Percentiles rank a stretch among this genome's conserved stretches.
These are phyloP conservation scores for Pachliopta kotzebuea DNA, from an alignment of 2,888 invertebrate genomes.

Conservation along the genomic window DNA sequence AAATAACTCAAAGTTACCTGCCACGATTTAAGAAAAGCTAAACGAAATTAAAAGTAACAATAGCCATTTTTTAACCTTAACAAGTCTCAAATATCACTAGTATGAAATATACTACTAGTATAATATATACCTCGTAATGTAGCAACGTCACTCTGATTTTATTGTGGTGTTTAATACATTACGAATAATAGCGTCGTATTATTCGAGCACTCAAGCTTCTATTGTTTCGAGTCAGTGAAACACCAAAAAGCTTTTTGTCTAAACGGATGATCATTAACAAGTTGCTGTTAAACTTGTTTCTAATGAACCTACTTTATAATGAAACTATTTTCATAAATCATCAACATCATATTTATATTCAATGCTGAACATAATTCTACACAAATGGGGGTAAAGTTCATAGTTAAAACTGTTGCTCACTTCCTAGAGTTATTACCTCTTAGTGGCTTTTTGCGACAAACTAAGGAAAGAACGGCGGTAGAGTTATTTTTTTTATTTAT, in stretches of 20 bases:
- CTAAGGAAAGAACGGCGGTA: too few species aligned
- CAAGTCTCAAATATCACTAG: not conserved
- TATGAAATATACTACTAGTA: too few species aligned
- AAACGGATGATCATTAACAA: not conserved
- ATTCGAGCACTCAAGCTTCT: not conserved
- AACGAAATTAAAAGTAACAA: too few species aligned
- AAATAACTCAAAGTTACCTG: too few species aligned
- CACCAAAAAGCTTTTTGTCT: constrained; percentile 11
- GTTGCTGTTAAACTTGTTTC: not conserved
- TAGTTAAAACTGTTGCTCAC: too few species aligned
- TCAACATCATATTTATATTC: not conserved
- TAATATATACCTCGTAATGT: not conserved
- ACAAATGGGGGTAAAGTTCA: too few species aligned
- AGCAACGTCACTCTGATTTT: not conserved
- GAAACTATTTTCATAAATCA: not conserved
- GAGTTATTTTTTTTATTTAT: too few species aligned
- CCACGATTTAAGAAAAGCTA: too few species aligned
- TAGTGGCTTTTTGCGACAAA: too few species aligned
- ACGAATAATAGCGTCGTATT: constrained; percentile 1
- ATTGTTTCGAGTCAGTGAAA: not conserved
- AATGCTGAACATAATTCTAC: too few species aligned
- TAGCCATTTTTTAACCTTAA: too few species aligned
- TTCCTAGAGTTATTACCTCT: too few species aligned
- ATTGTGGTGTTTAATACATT: not conserved
- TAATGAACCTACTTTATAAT: not conserved